Evolutionary conservation across 2,113 vertebrate genomes (phyloP).

Genomic region (Melanotaenia duboulayi): DNA sequence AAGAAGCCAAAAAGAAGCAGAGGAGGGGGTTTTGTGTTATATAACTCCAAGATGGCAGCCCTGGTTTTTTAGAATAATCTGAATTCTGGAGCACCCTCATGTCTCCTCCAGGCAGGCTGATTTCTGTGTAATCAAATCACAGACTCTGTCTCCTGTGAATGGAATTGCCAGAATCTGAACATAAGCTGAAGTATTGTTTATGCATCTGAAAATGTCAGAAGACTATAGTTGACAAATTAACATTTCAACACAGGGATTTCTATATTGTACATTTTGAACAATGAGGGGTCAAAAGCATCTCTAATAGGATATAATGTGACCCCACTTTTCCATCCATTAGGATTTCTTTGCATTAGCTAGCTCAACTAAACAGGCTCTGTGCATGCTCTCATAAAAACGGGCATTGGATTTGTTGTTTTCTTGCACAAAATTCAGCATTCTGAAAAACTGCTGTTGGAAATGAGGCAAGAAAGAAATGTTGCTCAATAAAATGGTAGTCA

Average conservation of each 20-base stretch:
- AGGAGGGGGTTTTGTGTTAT: constrained; percentile 37
- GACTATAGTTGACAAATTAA: neutral
- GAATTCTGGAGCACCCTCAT: constrained; percentile 36
- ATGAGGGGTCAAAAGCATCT: constrained; percentile 12
- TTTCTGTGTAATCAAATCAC: constrained; percentile 48
- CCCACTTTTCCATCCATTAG: constrained; percentile 5
- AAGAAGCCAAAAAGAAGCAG: constrained; percentile 42
- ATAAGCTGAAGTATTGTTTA: constrained; percentile 8
- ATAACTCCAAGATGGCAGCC: constrained; percentile 65
- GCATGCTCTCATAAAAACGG: neutral
- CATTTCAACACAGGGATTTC: neutral
- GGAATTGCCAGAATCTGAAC: constrained; percentile 24
- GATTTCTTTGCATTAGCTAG: neutral
- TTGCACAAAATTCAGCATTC: neutral
- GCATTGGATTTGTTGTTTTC: neutral
- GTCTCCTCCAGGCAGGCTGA: constrained; percentile 27
- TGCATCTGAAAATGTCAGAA: constrained; percentile 31
- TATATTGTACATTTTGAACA: constrained; percentile 15
- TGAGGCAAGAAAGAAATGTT: neutral
- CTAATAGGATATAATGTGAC: constrained; percentile 23
- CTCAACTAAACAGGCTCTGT: neutral
- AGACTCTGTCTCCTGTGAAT: constrained; percentile 27
- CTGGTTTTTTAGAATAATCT: constrained; percentile 38
- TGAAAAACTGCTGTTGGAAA: neutral
- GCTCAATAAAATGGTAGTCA: neutral